phyloP scores from a whole-genome alignment of 1,140 invertebrate species.

The Zaprionus capensis region DNA sequence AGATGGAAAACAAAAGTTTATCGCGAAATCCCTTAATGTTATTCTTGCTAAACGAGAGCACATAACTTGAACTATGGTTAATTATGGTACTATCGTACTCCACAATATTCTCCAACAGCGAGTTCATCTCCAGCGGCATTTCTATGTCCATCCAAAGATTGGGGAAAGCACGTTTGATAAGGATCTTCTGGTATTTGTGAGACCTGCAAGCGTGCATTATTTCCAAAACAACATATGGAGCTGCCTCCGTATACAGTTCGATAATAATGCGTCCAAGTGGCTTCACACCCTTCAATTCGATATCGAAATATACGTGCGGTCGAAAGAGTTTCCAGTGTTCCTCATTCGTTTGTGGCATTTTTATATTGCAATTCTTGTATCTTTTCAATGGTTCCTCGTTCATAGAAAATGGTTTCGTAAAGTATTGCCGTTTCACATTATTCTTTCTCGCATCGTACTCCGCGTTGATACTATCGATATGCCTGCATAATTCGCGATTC shows the following conservation, averaged over 20 bases:
- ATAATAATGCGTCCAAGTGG: slow-evolving; percentile 65
- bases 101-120: slow-evolving; percentile 39
- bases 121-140: slow-evolving; percentile 29
- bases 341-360: slow-evolving; percentile 36
- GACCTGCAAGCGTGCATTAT: slow-evolving; percentile 61
- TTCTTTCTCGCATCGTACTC: slow-evolving; percentile 49
- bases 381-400: slow-evolving; percentile 45
- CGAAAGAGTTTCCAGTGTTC: slow-evolving; percentile 59
- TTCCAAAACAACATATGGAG: slow-evolving; percentile 68
- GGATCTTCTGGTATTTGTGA: slow-evolving; percentile 43
- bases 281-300: slow-evolving; percentile 54
- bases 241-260: slow-evolving; percentile 76
- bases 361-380: slow-evolving; percentile 51
- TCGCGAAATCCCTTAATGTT: slow-evolving; percentile 56
- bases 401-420: slow-evolving; percentile 21
- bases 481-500: slow-evolving; percentile 43
- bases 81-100: slow-evolving; percentile 72
- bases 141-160: slow-evolving; percentile 72
- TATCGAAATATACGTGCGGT: slow-evolving; percentile 66
- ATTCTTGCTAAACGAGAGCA: slow-evolving; percentile 68
- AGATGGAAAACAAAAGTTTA: slow-evolving; percentile 61
- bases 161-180: slow-evolving; percentile 62
- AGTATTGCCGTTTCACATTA: background rate
- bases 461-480: slow-evolving; percentile 37
- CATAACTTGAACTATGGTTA: slow-evolving; percentile 58